phyloP scores from a whole-genome alignment of 2,888 invertebrate species.

The Marasmarcha lunaedactyla region DNA sequence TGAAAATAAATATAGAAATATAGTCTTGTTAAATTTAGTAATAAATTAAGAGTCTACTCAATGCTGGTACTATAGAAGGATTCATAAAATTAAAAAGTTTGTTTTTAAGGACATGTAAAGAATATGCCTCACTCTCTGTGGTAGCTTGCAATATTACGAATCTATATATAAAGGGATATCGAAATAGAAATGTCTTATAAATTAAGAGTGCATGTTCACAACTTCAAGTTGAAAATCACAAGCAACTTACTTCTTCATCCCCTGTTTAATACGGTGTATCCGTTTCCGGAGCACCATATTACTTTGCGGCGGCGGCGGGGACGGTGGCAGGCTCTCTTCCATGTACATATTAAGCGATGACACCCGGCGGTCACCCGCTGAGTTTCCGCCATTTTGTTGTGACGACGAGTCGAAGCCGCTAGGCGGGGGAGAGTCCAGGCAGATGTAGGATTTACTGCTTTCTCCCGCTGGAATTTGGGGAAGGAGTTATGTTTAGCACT shows the following conservation, averaged over 20 bases:
- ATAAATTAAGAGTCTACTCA: constrained; percentile 1
- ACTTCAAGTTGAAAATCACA: no score
- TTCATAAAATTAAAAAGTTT: no score
- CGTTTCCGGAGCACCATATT: constrained; percentile 89
- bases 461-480: constrained; percentile 49
- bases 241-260: constrained; percentile 79
- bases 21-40: background rate
- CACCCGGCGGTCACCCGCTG: constrained; percentile 57
- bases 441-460: constrained; percentile 68
- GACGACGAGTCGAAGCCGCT: constrained; percentile 64
- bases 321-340: constrained; percentile 63
- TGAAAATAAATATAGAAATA: constrained; percentile 21
- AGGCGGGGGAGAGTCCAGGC: constrained; percentile 71
- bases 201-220: no score
- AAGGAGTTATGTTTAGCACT: background rate
- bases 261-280: constrained; percentile 88
- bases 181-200: no score
- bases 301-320: constrained; percentile 81
- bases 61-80: no score
- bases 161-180: no score
- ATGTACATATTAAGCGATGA: constrained; percentile 43
- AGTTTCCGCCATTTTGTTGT: constrained; percentile 54
- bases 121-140: no score
- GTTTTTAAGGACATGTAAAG: no score
- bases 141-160: no score